These are phyloP conservation scores for Paracanthobrama guichenoti DNA, from an alignment of 2,113 vertebrate genomes.

Conservation along the genomic window DNA sequence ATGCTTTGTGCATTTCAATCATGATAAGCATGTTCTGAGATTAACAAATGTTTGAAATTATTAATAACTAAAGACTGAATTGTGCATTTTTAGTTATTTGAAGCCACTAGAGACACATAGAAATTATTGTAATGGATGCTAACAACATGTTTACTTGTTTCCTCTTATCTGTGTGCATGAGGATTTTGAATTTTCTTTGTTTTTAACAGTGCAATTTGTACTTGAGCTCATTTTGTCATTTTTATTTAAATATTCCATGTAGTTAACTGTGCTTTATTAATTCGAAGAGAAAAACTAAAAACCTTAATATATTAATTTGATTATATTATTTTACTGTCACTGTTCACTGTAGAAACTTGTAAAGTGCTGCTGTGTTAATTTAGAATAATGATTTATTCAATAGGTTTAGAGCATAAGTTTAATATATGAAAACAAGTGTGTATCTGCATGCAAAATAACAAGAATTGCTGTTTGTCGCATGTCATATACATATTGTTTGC, in stretches of 20 bases:
- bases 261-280: neutral
- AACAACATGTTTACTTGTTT: conserved; percentile 6
- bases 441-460: conserved; percentile 46
- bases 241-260: neutral
- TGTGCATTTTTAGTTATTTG: neutral
- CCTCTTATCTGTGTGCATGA: neutral
- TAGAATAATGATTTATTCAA: neutral
- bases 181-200: neutral
- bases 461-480: conserved; percentile 22
- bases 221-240: neutral
- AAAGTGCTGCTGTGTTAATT: conserved; percentile 1
- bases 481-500: conserved; percentile 30
- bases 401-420: neutral
- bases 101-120: neutral
- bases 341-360: conserved; percentile 6
- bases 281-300: neutral
- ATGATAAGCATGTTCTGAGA: conserved; percentile 16
- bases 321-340: conserved; percentile 3
- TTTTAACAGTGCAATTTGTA: neutral
- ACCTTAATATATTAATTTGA: neutral
- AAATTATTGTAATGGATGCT: neutral
- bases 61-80: neutral
- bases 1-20: conserved; percentile 57
- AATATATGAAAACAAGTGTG: conserved; percentile 25
- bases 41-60: conserved; percentile 10